phyloP scores from a whole-genome alignment of 2,113 vertebrate species.

The Numenius arquata region DNA sequence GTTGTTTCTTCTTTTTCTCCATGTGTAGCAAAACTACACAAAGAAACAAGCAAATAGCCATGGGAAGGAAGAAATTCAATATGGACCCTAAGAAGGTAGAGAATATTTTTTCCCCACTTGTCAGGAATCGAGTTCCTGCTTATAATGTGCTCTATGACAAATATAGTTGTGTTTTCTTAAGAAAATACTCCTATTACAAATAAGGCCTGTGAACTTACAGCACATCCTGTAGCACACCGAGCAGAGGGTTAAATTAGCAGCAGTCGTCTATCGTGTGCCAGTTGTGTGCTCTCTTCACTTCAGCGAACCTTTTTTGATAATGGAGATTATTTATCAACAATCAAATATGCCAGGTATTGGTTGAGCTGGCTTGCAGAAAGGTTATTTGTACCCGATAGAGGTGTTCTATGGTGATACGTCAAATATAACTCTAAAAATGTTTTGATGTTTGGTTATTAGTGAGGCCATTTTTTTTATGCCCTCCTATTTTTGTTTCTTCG shows the following conservation, averaged over 20 bases:
- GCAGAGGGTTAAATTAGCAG: background rate
- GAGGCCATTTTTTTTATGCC: background rate
- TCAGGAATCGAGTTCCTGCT: background rate
- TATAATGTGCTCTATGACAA: background rate
- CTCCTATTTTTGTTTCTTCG: background rate
- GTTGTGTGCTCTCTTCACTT: background rate
- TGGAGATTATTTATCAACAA: background rate
- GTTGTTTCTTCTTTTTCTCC: background rate
- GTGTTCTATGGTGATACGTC: background rate
- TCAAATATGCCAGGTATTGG: background rate
- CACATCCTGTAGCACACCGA: background rate
- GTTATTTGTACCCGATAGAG: background rate
- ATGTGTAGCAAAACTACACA: constrained; percentile 90
- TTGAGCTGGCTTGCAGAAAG: background rate
- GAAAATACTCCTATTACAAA: background rate
- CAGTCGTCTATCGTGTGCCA: background rate
- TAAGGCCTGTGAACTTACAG: too few species aligned
- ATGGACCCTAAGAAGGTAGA: constrained; percentile 98
- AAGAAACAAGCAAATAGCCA: constrained; percentile 97
- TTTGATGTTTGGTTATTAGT: background rate
- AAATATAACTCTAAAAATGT: background rate
- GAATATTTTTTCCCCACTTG: background rate
- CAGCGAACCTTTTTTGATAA: background rate
- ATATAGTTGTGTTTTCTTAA: background rate
- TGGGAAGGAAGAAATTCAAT: constrained; percentile 99